These are phyloP conservation scores for Hippocampus abdominalis DNA, from an alignment of 2,113 vertebrate species.

Conservation along the genomic window DNA sequence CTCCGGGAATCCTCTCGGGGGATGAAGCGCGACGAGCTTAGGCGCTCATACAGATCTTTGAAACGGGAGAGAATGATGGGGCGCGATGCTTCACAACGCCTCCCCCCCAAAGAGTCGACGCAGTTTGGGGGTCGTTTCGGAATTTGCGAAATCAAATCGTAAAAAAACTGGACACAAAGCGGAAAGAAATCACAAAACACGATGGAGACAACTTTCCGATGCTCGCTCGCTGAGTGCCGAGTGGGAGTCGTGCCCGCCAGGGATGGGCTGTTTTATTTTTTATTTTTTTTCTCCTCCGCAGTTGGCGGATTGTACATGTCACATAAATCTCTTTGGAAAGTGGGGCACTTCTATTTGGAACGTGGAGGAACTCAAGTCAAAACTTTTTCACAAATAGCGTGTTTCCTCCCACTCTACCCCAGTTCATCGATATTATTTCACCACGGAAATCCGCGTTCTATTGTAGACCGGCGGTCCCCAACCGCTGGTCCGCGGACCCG, in stretches of 20 bases:
- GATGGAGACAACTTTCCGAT: conserved; percentile 52
- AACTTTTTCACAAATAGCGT: conserved; percentile 3
- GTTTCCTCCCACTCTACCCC: not conserved
- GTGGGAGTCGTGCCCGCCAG: conserved; percentile 63
- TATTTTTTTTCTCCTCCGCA: conserved; percentile 38
- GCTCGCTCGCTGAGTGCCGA: conserved; percentile 47
- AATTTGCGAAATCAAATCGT: not conserved
- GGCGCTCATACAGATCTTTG: not conserved
- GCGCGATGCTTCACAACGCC: not conserved
- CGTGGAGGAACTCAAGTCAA: conserved; percentile 28
- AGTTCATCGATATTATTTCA: not conserved
- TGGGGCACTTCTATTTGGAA: conserved; percentile 62
- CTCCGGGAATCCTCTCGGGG: not conserved
- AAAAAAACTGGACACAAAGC: conserved; percentile 8
- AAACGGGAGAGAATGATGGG: not conserved
- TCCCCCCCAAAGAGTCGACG: not conserved
- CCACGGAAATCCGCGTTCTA: too few species aligned
- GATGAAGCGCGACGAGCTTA: conserved; percentile 11
- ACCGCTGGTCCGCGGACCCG: too few species aligned
- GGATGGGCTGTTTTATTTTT: conserved; percentile 34
- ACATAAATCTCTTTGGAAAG: conserved; percentile 62
- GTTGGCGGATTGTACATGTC: conserved; percentile 48
- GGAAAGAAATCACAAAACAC: conserved; percentile 47
- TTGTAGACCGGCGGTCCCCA: too few species aligned
- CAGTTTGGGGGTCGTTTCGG: too few species aligned